These are phyloP conservation scores for Albula glossodonta DNA, from an alignment of 2,113 vertebrate genomes.

Conservation along the genomic window DNA sequence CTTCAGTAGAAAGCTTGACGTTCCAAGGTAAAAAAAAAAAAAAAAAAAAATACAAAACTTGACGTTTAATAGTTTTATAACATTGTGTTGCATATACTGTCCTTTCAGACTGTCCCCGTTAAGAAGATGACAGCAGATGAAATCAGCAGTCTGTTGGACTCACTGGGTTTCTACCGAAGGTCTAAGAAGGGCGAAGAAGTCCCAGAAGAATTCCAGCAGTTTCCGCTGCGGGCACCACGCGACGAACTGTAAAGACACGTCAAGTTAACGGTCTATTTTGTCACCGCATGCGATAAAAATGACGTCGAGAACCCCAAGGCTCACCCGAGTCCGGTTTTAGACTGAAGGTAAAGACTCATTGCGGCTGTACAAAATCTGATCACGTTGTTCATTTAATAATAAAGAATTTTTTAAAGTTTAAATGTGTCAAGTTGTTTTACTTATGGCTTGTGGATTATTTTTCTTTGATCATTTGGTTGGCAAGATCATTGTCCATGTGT, in stretches of 20 bases:
- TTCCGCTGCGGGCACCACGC: conserved; percentile 64
- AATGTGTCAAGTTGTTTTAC: background rate
- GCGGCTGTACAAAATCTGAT: conserved; percentile 19
- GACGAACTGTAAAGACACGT: conserved; percentile 72
- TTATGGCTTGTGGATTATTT: too few species aligned
- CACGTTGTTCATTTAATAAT: background rate
- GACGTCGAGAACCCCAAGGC: conserved; percentile 65
- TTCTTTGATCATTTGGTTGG: too few species aligned
- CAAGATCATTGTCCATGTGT: background rate
- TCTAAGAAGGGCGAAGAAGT: conserved; percentile 76
- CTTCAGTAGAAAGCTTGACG: too few species aligned
- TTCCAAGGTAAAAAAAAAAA: too few species aligned
- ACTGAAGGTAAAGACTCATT: conserved; percentile 51
- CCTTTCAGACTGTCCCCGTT: conserved; percentile 63
- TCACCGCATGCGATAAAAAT: conserved; percentile 58
- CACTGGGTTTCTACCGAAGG: conserved; percentile 75
- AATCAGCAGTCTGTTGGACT: conserved; percentile 73
- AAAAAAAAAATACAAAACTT: too few species aligned
- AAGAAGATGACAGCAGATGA: conserved; percentile 72
- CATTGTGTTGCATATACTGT: background rate
- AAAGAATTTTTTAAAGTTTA: background rate
- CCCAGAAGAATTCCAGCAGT: conserved; percentile 71
- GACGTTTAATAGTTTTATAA: too few species aligned
- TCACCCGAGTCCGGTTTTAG: conserved; percentile 52
- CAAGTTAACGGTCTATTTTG: conserved; percentile 43